These are phyloP conservation scores for Melanotaenia boesemani DNA, from an alignment of 2,797 vertebrate species.

Conservation along the genomic window DNA sequence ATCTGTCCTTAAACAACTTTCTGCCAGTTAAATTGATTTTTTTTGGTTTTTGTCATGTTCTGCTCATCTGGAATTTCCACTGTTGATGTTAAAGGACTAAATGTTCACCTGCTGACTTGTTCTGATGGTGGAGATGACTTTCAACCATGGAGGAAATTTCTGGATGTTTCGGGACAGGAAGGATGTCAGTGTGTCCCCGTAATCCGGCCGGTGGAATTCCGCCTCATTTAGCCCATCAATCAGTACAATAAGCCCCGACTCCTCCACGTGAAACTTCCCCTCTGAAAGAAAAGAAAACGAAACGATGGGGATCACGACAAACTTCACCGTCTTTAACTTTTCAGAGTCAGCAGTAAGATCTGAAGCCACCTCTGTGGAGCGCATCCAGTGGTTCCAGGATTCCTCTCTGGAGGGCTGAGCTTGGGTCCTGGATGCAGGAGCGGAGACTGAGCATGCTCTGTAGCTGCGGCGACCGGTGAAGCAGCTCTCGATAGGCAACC, in stretches of 20 bases:
- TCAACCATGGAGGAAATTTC: constrained; percentile 95
- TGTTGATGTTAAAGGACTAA: not conserved
- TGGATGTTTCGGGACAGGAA: constrained; percentile 93
- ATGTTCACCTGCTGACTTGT: constrained; percentile 88
- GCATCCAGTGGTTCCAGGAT: constrained; percentile 91
- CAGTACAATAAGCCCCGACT: constrained; percentile 92
- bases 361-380: constrained; percentile 88
- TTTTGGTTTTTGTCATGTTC: not conserved
- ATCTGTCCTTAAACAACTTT: too few species aligned
- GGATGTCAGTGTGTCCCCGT: constrained; percentile 95
- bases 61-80: not conserved
- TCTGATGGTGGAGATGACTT: constrained; percentile 95
- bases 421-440: constrained; percentile 94
- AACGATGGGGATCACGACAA: not conserved
- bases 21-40: too few species aligned
- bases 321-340: not conserved
- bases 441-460: constrained; percentile 94
- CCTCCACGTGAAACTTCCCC: constrained; percentile 89
- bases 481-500: constrained; percentile 89
- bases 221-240: constrained; percentile 97
- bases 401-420: constrained; percentile 89
- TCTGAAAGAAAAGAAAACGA: constrained; percentile 76
- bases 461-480: constrained; percentile 91
- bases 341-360: not conserved
- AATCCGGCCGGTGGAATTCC: constrained; percentile 98